Base-by-base conservation (phyloP, 2,797 vertebrate species). In the Botia kubotai region DNA sequence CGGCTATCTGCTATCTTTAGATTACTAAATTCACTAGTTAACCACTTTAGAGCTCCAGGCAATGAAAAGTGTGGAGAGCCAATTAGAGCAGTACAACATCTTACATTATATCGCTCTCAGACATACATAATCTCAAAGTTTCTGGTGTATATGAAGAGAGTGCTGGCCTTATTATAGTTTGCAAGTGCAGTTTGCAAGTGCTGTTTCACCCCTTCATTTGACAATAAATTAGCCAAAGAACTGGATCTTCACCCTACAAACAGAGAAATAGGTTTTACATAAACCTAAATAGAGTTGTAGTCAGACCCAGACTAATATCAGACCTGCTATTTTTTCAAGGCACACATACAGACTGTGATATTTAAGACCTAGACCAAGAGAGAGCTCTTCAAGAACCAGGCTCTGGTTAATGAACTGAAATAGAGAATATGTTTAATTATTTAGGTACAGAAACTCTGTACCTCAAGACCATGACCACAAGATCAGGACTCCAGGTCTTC, bases 1-100 rank as follows among this genome's bases (percentile, higher is more conserved):
- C 12, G 33, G 53, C 10, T 19, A 70, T 66, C 80, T 80, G 60
- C 68, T 77, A 23, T 77, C 52, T 77, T 66, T 12, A 77, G 36
- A 33, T 21, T 53, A 17, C 19, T 13, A 23, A 66, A 12, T 46
- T 65, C 39, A 62, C 36, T 77, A 55, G 77, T 65, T 72, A 63
- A 43, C 62, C 48, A 79, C 10, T 63, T 11, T 17, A 53, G 69
- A 62, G 26, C 69, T 63, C 29, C 50, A 50, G 48, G 36, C 58
- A 72, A 29, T 46, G 58, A 33, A 3, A 62, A 11, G 19, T 23
- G 23, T 21, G 17, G 33, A 77, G 72, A 69, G 36, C 16, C 52
- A 77, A 68, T 77, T 58, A 68, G 17, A 72, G n/a, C 33, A 11
- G n/a, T 1, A 60, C 33, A 71, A 53, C 13, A 29, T 82, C 46